These are phyloP conservation scores for Hippocampus guttulatus DNA, from an alignment of 2,113 vertebrate genomes.

Conservation along the genomic window DNA sequence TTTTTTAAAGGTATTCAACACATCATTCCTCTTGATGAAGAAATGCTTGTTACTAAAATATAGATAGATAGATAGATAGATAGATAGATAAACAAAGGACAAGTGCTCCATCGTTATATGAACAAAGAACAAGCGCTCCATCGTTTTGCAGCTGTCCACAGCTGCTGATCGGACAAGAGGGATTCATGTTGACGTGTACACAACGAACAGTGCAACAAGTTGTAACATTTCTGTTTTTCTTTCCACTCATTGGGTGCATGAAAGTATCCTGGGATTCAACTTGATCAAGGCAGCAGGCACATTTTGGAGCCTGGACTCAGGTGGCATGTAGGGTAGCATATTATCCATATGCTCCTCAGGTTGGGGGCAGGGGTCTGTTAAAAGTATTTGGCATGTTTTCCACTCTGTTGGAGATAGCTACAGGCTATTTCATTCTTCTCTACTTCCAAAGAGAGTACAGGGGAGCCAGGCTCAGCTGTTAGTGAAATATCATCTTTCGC, in stretches of 20 bases:
- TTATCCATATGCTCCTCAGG: slow-evolving; percentile 39
- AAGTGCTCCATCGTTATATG: background rate
- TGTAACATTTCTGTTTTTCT: slow-evolving; percentile 29
- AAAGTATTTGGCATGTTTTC: slow-evolving; percentile 39
- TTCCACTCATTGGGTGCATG: slow-evolving; percentile 19
- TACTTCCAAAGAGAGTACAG: slow-evolving; percentile 44
- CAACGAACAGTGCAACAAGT: slow-evolving; percentile 23
- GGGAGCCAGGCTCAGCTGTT: slow-evolving; percentile 63
- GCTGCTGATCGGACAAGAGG: slow-evolving; percentile 17
- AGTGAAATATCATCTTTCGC: slow-evolving; percentile 40
- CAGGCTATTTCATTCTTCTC: slow-evolving; percentile 31
- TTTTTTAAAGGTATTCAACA: background rate
- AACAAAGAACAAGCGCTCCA: background rate
- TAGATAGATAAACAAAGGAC: too few species aligned
- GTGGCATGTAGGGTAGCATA: slow-evolving; percentile 44
- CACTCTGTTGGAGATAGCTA: slow-evolving; percentile 47
- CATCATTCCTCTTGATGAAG: background rate
- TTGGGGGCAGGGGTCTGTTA: slow-evolving; percentile 11
- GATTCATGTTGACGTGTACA: background rate
- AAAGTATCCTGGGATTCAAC: slow-evolving; percentile 24
- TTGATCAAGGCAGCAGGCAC: slow-evolving; percentile 11
- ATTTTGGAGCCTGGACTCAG: slow-evolving; percentile 61
- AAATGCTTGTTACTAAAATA: background rate
- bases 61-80: too few species aligned
- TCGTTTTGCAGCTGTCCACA: slow-evolving; percentile 8